Evolutionary conservation across 1,140 invertebrate genomes (phyloP), one percentile per base, ranked within the genome.

Genomic region (Drosophila littoralis): DNA sequence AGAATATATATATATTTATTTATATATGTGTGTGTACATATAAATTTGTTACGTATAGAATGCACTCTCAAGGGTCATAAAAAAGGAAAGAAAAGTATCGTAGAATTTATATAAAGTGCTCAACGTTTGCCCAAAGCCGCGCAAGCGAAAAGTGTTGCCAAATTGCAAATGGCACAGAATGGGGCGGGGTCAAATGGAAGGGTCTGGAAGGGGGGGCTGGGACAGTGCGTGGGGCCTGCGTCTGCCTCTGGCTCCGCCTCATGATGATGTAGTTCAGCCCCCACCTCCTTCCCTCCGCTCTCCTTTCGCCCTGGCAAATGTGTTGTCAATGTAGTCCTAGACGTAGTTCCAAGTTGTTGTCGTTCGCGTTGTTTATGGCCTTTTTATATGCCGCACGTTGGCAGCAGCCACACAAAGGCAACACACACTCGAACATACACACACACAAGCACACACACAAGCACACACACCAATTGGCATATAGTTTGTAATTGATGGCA

Each of bases 101-200:
- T 89, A 83, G 80, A 89, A 89, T 89, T 89, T 89, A 88, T 88
- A 88, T 83, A 89, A 88, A 88, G 83, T 89, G 84, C 84, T 90
- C 71, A 72, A 71, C 63, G 70, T 52, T 46, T 48, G 59, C 58
- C 67, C 72, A 58, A 65, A 40, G 67, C 76, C 79, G 83, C 77
- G 83, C 83, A 83, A 89, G 84, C 84, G 69, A 89, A 83, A 88
- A 84, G 81, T 89, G 84, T 89, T 89, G 84, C 84, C 84, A 89
- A 89, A 89, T 89, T 81, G 74, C 77, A 81, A 85, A 84, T 65
- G 75, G 54, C 66, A 76, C 54, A 65, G 64, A 74, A 46, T 46
- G 50, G 48, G 36, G 35, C 33, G 28, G 43, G 17, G 8, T 10
- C n/a, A 28, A 48, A 22, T n/a, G 36, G 8, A 12, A 35, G 35